phyloP scores from a whole-genome alignment of 2,797 vertebrate species.

The Intellagama lesueurii region DNA sequence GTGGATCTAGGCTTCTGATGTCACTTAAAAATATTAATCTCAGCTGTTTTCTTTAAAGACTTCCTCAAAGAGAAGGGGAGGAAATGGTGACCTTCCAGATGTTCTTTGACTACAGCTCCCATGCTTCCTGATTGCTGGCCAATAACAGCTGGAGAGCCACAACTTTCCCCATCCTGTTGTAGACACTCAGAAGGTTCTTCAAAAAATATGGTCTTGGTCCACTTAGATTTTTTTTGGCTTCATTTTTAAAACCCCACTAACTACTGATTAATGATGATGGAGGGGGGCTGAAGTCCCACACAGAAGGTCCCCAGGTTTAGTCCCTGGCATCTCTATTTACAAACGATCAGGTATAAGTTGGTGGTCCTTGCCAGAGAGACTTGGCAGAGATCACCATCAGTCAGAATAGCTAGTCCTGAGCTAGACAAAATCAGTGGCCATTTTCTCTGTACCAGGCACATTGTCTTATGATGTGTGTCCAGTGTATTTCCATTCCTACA shows the following conservation, averaged over 20 bases:
- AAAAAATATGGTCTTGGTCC: no score
- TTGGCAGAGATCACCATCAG: neutral
- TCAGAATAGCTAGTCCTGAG: neutral
- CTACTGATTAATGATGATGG: neutral
- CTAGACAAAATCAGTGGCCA: neutral
- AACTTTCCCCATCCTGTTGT: no score
- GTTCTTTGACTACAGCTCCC: neutral
- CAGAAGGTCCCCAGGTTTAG: neutral
- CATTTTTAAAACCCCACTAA: neutral
- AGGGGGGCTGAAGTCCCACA: neutral
- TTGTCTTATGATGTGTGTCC: neutral
- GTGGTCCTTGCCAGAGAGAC: neutral
- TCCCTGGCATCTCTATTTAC: neutral
- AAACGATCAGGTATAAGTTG: neutral
- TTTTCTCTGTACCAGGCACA: neutral
- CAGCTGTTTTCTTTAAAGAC: neutral
- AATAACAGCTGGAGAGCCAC: neutral
- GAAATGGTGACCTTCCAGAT: neutral
- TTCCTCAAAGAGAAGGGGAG: neutral
- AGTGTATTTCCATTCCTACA: neutral
- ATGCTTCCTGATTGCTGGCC: neutral
- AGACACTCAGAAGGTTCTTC: no score
- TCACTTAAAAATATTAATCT: neutral
- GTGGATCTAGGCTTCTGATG: neutral
- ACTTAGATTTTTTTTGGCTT: neutral